Percentiles rank a stretch among this genome's conserved stretches.
Evolutionary conservation across 1,140 invertebrate species (phyloP).

Genomic region (Bombyx mori): DNA sequence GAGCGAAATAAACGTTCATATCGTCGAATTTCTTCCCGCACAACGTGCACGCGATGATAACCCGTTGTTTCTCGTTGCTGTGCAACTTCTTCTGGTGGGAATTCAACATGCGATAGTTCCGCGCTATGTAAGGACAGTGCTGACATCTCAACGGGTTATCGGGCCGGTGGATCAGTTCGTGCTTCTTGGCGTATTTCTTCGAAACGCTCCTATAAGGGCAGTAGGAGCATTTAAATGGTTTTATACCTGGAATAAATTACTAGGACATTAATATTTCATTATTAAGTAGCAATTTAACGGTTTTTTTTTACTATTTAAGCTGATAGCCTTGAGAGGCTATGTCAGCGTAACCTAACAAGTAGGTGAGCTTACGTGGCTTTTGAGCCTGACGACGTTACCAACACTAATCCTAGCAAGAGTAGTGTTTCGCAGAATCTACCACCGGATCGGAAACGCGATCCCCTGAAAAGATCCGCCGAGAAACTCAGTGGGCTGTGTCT

Average conservation of each 20-base stretch:
- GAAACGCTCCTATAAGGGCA: constrained; percentile 45
- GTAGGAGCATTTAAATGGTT: constrained; percentile 47
- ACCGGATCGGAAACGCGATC: too few relatives aligned
- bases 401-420: too few relatives aligned
- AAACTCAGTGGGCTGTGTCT: too few relatives aligned
- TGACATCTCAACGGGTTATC: constrained; percentile 47
- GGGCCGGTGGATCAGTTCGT: constrained; percentile 41
- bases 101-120: constrained; percentile 23
- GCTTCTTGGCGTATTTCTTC: constrained; percentile 54
- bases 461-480: too few relatives aligned
- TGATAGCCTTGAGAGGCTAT: too few relatives aligned
- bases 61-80: constrained; percentile 3
- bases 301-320: too few relatives aligned
- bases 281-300: too few relatives aligned
- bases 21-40: constrained; percentile 21
- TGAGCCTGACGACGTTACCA: too few relatives aligned
- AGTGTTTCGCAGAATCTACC: too few relatives aligned
- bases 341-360: too few relatives aligned
- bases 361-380: too few relatives aligned
- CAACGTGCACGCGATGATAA: constrained; percentile 7
- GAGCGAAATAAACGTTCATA: not conserved
- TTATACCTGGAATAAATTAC: constrained; percentile 27
- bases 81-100: constrained; percentile 26
- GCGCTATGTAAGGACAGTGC: constrained; percentile 36
- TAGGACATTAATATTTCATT: too few relatives aligned